Evolutionary conservation across 1,140 invertebrate genomes (phyloP).

Genomic region (Drosophila parvula): DNA sequence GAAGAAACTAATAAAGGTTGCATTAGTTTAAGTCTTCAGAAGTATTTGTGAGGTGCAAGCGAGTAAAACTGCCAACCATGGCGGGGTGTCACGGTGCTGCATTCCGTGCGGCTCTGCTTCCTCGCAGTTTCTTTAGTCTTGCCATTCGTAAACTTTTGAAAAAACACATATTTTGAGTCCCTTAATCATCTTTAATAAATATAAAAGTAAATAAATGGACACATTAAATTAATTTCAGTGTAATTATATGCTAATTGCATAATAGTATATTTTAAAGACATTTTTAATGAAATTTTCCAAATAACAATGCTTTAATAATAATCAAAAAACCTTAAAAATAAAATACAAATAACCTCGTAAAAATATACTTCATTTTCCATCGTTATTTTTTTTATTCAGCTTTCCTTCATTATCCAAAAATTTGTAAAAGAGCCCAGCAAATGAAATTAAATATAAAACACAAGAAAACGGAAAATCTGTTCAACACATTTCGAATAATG

Average conservation of each 20-base stretch:
- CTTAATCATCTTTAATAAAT: neutral
- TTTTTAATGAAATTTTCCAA: neutral
- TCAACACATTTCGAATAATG: constrained; percentile 72
- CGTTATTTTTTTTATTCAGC: neutral
- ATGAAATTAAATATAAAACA: constrained; percentile 30
- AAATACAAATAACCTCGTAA: neutral
- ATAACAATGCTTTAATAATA: too few species aligned
- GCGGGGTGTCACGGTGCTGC: neutral
- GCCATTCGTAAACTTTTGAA: neutral
- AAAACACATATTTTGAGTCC: fast-evolving
- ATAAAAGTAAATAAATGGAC: neutral
- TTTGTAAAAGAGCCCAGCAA: constrained; percentile 48
- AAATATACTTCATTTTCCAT: neutral
- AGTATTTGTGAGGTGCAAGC: neutral
- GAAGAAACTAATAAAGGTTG: neutral
- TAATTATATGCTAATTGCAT: too few species aligned
- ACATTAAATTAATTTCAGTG: too few species aligned
- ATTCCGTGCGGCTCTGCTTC: neutral
- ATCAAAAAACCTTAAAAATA: neutral
- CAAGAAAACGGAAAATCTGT: constrained; percentile 56
- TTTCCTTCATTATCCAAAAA: constrained; percentile 8
- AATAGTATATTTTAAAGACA: neutral
- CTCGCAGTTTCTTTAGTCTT: neutral
- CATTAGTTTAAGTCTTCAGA: neutral
- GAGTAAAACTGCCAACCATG: too few species aligned